Conservation (phyloP, 2,888 invertebrate species). For the Mesorhabditis belari region DNA sequence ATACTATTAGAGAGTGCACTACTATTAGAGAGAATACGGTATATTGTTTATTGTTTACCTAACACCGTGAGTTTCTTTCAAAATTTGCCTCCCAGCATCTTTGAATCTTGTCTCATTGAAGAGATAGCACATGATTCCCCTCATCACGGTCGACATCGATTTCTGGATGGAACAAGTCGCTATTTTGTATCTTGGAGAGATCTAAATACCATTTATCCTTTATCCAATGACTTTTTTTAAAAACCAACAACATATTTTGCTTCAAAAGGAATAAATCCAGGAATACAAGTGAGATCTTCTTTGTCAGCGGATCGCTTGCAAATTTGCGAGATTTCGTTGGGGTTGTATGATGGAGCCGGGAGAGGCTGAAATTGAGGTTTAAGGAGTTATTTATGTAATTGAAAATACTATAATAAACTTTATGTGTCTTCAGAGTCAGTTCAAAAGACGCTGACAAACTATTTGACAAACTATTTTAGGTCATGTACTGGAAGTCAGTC, state of each 20-base stretch:
- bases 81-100: slow-evolving; percentile 11
- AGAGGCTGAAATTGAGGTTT: slow-evolving; percentile 6
- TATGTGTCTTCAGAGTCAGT: no score
- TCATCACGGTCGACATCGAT: slow-evolving; percentile 42
- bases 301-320: background rate
- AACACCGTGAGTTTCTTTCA: slow-evolving; percentile 11
- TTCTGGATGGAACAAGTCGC: slow-evolving; percentile 40
- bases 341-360: slow-evolving; percentile 3
- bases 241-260: slow-evolving; percentile 5
- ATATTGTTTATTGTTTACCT: slow-evolving; percentile 14
- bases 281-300: slow-evolving; percentile 4
- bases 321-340: slow-evolving; percentile 7
- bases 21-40: no score
- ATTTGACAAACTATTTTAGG: no score
- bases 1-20: no score
- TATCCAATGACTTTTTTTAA: background rate
- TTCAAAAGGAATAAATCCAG: slow-evolving; percentile 9
- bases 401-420: no score
- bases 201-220: no score
- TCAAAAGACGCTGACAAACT: slow-evolving; percentile 7
- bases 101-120: slow-evolving; percentile 22
- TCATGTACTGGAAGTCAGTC: no score
- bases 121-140: slow-evolving; percentile 36
- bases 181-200: slow-evolving; percentile 32
- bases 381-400: no score